Conservation (phyloP, 2,888 invertebrate species). For the Sinhomidia bicolor region DNA sequence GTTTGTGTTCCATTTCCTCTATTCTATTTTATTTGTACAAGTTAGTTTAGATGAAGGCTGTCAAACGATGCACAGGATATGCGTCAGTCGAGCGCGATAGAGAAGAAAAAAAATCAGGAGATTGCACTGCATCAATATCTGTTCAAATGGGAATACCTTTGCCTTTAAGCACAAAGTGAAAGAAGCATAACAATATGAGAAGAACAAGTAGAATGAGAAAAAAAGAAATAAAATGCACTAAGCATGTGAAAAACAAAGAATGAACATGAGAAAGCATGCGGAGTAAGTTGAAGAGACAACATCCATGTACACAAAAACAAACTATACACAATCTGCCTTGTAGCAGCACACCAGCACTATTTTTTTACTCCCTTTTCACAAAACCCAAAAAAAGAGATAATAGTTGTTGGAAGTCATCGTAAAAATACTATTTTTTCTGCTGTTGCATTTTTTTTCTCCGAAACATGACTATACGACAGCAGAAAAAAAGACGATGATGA, state of each 20-base stretch:
- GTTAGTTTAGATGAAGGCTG: conserved; percentile 40
- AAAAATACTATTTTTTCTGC: not conserved
- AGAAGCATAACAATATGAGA: not conserved
- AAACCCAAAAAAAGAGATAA: conserved; percentile 51
- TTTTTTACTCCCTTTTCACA: conserved; percentile 14
- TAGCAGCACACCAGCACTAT: not conserved
- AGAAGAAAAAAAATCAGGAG: conserved; percentile 30
- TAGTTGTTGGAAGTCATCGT: conserved; percentile 54
- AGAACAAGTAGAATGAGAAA: not conserved
- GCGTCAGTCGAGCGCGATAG: conserved; percentile 10
- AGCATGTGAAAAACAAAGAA: conserved; percentile 3
- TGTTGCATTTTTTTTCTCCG: not conserved
- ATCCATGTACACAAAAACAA: conserved; percentile 49
- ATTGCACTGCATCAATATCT: conserved; percentile 43
- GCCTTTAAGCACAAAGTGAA: not conserved
- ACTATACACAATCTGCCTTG: conserved; percentile 16
- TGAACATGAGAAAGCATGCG: conserved; percentile 43
- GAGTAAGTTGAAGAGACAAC: conserved; percentile 32
- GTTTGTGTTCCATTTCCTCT: conserved; percentile 2
- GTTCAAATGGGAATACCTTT: conserved; percentile 39
- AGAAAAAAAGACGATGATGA: not conserved
- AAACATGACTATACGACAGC: not conserved
- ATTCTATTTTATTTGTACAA: conserved; percentile 13
- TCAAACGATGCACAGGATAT: conserved; percentile 40
- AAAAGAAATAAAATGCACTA: conserved; percentile 33